Base-by-base conservation (phyloP, 2,797 vertebrate genomes). In the Rhabdophis nuchalis region DNA sequence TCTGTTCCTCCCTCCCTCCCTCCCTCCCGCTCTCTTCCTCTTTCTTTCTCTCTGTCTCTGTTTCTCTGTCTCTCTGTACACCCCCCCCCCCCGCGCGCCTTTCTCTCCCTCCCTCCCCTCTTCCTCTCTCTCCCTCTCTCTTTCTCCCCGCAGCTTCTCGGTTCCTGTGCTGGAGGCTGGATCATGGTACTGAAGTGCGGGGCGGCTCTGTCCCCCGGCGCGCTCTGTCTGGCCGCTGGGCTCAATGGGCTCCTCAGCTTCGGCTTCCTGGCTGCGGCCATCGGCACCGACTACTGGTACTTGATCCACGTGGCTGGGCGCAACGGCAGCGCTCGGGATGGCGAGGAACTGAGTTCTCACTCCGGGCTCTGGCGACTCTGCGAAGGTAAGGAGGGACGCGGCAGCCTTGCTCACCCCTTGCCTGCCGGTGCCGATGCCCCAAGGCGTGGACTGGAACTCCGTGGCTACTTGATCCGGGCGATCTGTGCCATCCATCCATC, bases 271-370 rank as follows among this genome's bases (percentile, higher is more conserved):
- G 97, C 97, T 1, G 95, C 97, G 29, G 98, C 98, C 2, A 97
- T 98, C 32, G 97, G 97, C 90, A 98, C 97, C 87, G 98, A 98
- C 94, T 98, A 98, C 94, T 98, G 98, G 98, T 98, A 98, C 96
- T 96, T 98, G 89, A 97, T 98, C 95, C 97, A 98, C 91, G 98
- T 98, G 95, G 68, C 58, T 12, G 32, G 68, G 36, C 8, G 54
- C 92, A 88, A 85, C 56, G 25, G 56, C 64, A 91, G 86, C 68
- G 92, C 95, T 93, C 96, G 14, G 95, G 92, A 95, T 87, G 89
- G 96, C 4, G 96, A 97, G 57, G 96, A 96, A 86, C 96, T 98
- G 94, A 97, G 97, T 94, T 98, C 98, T 0, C 98, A 98, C 92
- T 98, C 98, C 3, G 98, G 98, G 92, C 97, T 98, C 85, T 99